Evolutionary conservation across 23 tunicate species (phyloP).

Genomic region (Styela clava): DNA sequence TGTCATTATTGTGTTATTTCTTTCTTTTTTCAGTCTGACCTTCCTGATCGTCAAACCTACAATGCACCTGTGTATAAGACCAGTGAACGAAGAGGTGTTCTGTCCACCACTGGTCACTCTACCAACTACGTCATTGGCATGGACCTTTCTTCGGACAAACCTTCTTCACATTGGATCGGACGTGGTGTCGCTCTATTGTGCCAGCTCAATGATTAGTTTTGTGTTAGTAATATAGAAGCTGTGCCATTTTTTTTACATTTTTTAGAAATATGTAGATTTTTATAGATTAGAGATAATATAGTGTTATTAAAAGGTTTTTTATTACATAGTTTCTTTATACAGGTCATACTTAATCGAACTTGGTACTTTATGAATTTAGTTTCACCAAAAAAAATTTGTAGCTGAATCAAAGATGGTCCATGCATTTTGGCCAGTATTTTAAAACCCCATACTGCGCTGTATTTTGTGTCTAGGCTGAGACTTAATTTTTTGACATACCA

Average conservation of each 20-base stretch:
- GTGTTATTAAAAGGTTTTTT: neutral
- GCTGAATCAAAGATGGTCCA: neutral
- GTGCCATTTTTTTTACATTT: neutral
- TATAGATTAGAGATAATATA: neutral
- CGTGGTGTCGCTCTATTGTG: slow-evolving; percentile 93
- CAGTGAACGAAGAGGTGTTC: slow-evolving; percentile 83
- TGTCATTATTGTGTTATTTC: neutral
- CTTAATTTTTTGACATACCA: no score
- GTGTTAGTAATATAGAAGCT: no score
- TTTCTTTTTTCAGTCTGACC: slow-evolving; percentile 44
- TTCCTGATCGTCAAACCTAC: slow-evolving; percentile 64
- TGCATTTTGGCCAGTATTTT: no score
- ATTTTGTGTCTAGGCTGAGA: no score
- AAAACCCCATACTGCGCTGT: no score
- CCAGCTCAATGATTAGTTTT: slow-evolving; percentile 63
- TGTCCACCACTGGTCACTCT: slow-evolving; percentile 96
- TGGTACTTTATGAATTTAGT: neutral
- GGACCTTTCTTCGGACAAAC: slow-evolving; percentile 80
- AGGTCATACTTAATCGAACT: neutral
- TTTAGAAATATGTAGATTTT: neutral
- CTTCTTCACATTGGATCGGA: slow-evolving; percentile 84
- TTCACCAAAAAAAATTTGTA: neutral
- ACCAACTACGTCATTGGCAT: slow-evolving; percentile 91
- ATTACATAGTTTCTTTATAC: neutral
- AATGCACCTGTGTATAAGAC: slow-evolving; percentile 91